Conservation (phyloP, 2,888 invertebrate species). For the Monoplex corrugatus region DNA sequence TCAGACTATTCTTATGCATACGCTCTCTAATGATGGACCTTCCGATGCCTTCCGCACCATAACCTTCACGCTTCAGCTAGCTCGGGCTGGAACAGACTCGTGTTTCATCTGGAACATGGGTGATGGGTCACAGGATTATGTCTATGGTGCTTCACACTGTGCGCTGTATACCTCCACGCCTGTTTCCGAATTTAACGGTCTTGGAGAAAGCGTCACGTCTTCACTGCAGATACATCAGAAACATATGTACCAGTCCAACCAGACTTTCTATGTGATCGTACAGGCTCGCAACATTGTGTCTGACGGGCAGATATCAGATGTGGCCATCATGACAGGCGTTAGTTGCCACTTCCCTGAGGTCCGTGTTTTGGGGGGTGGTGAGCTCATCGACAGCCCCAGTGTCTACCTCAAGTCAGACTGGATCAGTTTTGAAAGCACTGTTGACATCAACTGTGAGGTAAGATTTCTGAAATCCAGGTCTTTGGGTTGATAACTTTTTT, state of each 20-base stretch:
- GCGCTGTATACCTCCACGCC: not conserved
- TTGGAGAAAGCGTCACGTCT: not conserved
- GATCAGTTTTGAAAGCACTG: slow-evolving; percentile 65
- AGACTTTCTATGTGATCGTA: slow-evolving; percentile 61
- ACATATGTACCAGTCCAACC: slow-evolving; percentile 62
- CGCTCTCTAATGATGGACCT: slow-evolving; percentile 66
- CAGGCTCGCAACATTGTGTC: slow-evolving; percentile 64
- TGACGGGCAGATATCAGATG: slow-evolving; percentile 52
- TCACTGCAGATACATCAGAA: slow-evolving; percentile 52
- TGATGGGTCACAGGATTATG: slow-evolving; percentile 55
- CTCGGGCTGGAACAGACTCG: slow-evolving; percentile 61
- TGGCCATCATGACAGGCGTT: slow-evolving; percentile 63
- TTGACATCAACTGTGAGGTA: slow-evolving; percentile 65
- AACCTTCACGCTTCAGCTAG: slow-evolving; percentile 61
- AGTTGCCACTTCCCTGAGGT: slow-evolving; percentile 68
- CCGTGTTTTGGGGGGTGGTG: slow-evolving; percentile 67
- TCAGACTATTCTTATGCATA: slow-evolving; percentile 63
- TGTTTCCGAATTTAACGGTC: not conserved
- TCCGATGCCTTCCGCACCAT: slow-evolving; percentile 61
- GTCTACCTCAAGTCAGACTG: slow-evolving; percentile 61
- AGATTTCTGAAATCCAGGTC: no score
- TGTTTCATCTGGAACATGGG: slow-evolving; percentile 68
- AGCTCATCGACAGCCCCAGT: slow-evolving; percentile 63
- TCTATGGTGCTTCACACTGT: slow-evolving; percentile 25
- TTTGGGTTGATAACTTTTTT: no score